A percentile compares a stretch with the other conserved stretches of the same genome.
Evolutionary conservation across 2,113 vertebrate genomes (phyloP).

Genomic region (Cinclus mexicanus): DNA sequence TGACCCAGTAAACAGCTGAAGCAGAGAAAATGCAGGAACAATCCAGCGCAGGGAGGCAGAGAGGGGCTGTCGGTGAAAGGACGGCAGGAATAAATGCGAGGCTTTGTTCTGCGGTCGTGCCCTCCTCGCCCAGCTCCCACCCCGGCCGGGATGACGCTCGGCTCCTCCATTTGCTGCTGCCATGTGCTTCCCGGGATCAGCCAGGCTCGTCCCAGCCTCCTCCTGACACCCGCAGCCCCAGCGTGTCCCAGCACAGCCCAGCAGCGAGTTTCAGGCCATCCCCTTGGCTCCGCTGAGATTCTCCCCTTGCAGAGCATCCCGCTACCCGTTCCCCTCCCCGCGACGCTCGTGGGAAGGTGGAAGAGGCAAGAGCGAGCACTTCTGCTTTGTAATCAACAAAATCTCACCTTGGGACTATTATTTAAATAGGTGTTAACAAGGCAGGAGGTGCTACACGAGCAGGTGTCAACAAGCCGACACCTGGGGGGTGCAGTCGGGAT

Average conservation of each 20-base stretch:
- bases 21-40: constrained; percentile 58
- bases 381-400: not conserved
- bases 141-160: not conserved
- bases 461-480: not conserved
- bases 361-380: not conserved
- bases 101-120: constrained; percentile 19
- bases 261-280: not conserved
- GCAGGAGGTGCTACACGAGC: not conserved
- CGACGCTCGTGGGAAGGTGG: not conserved
- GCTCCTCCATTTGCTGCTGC: not conserved
- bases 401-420: not conserved
- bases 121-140: not conserved
- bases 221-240: not conserved
- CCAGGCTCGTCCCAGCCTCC: not conserved
- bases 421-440: not conserved
- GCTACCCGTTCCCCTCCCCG: not conserved
- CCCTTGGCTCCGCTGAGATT: not conserved
- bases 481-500: not conserved
- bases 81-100: not conserved
- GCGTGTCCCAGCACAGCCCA: not conserved
- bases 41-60: constrained; percentile 4
- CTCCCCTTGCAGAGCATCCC: not conserved
- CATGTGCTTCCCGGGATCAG: not conserved
- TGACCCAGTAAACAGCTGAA: constrained; percentile 68
- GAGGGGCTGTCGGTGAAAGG: constrained; percentile 9